Evolutionary conservation across 1,140 invertebrate species (phyloP), one percentile per base, ranked within the genome.

Genomic region (Macrotrachela quadricornifera): DNA sequence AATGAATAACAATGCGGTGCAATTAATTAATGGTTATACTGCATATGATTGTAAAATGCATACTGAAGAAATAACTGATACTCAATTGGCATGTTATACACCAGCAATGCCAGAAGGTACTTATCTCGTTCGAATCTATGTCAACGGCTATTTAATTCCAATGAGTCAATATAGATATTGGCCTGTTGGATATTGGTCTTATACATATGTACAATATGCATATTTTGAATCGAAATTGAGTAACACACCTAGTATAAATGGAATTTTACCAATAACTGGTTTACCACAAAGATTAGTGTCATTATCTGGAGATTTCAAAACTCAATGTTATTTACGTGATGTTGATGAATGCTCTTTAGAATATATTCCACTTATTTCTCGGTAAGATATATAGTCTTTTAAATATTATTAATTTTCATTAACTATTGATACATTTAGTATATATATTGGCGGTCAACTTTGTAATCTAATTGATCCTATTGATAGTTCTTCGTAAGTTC

Each of bases 161-260:
- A 37, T 45, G n/a, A 44, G n/a, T n/a, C n/a, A n/a, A n/a, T n/a
- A n/a, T n/a, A n/a, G n/a, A n/a, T n/a, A n/a, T n/a, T n/a, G n/a
- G n/a, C n/a, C n/a, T n/a, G n/a, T n/a, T n/a, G n/a, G n/a, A n/a
- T n/a, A n/a, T n/a, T n/a, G n/a, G n/a, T n/a, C n/a, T n/a, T n/a
- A 44, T 51, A 30, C 44, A 51, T 51, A 51, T n/a, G n/a, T n/a
- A n/a, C 15, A 21, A 37, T 44, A 51, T 36, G 49, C 41, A 37
- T 30, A 51, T 37, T 17, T 51, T 45, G 37, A 50, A 10, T 44
- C 30, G n/a, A 6, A 17, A 44, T 38, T 18, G 21, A n/a, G n/a
- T n/a, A n/a, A n/a, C 8, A 60, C 63, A n/a, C 60, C 63, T 3
- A 49, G 18, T 6, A 49, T 64, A 6, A 57, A 41, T 6, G 13